Evolutionary conservation across 1,140 invertebrate genomes (phyloP).

Genomic region (Apis laboriosa): DNA sequence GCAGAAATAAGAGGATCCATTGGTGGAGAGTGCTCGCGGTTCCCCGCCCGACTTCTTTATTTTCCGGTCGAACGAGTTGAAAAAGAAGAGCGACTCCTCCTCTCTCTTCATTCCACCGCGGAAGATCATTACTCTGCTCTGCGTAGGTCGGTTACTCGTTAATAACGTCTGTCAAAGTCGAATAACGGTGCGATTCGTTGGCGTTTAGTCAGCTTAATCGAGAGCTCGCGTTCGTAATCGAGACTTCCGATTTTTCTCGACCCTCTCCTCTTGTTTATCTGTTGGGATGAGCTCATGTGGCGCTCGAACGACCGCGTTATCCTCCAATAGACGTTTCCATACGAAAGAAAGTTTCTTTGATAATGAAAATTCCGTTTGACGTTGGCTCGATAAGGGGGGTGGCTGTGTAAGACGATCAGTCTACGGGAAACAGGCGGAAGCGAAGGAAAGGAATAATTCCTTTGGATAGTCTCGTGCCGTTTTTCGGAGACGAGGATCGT

Average conservation of each 20-base stretch:
- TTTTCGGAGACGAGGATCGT: background rate
- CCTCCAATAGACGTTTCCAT: background rate
- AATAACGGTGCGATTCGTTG: constrained; percentile 13
- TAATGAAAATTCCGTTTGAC: constrained; percentile 5
- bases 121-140: constrained; percentile 24
- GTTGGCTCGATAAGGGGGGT: background rate
- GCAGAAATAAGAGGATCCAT: constrained; percentile 51
- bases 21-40: constrained; percentile 21
- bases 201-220: constrained; percentile 25
- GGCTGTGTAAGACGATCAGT: background rate
- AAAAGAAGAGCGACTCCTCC: background rate
- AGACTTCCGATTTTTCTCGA: constrained; percentile 25
- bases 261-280: background rate
- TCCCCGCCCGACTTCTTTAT: constrained; percentile 23
- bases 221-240: constrained; percentile 26
- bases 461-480: background rate
- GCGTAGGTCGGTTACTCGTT: constrained; percentile 42
- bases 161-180: constrained; percentile 45
- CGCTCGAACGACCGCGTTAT: constrained; percentile 1
- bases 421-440: background rate
- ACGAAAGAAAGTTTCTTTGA: background rate
- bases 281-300: background rate
- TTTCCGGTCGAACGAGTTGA: constrained; percentile 4
- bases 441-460: background rate
- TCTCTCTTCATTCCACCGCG: constrained; percentile 16